These are phyloP conservation scores for Halichoeres trimaculatus DNA, from an alignment of 2,113 vertebrate species.

Conservation along the genomic window DNA sequence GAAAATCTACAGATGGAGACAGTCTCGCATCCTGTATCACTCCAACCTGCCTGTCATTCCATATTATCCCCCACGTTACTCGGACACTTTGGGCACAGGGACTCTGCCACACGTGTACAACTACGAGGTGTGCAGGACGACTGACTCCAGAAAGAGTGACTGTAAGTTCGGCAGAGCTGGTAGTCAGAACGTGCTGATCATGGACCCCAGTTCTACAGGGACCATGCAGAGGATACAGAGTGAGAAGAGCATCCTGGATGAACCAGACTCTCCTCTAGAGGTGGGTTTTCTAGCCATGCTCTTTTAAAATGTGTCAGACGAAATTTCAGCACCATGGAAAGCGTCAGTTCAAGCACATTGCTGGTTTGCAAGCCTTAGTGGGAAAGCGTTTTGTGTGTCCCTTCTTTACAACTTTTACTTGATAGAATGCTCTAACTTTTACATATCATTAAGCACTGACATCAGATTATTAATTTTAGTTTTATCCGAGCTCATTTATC, in stretches of 20 bases:
- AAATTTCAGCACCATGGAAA: conserved; percentile 55
- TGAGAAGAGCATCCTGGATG: conserved; percentile 56
- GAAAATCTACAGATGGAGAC: conserved; percentile 45
- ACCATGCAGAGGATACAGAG: conserved; percentile 48
- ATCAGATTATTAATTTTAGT: too few species aligned
- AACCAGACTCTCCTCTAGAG: conserved; percentile 46
- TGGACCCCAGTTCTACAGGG: conserved; percentile 49
- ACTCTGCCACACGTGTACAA: conserved; percentile 73
- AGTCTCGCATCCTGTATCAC: conserved; percentile 65
- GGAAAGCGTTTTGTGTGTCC: too few species aligned
- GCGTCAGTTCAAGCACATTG: not conserved
- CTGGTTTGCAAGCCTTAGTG: too few species aligned
- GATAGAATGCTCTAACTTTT: too few species aligned
- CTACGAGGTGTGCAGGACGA: conserved; percentile 68
- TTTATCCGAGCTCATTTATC: too few species aligned
- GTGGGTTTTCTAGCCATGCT: not conserved
- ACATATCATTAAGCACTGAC: too few species aligned
- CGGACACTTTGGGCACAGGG: conserved; percentile 73
- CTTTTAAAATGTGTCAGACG: fast-evolving
- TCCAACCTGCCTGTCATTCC: conserved; percentile 73
- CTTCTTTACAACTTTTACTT: too few species aligned
- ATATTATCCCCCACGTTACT: conserved; percentile 77
- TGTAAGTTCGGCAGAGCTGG: conserved; percentile 48
- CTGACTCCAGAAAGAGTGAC: conserved; percentile 65
- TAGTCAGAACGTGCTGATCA: conserved; percentile 53